phyloP scores from a whole-genome alignment of 2,797 vertebrate species.

The Periparus ater region DNA sequence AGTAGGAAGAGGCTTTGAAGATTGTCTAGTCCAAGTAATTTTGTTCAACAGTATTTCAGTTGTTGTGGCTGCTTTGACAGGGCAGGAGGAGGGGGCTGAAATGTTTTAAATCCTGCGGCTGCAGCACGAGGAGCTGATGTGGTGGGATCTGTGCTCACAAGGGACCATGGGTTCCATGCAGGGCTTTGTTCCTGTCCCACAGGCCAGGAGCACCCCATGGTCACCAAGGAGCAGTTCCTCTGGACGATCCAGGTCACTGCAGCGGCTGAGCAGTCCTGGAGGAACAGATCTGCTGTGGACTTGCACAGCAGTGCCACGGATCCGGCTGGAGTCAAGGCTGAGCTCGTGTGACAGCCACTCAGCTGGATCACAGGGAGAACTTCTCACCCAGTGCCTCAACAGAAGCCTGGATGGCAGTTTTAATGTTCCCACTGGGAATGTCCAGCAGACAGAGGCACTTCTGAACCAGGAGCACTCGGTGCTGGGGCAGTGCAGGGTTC shows the following conservation, averaged over 20 bases:
- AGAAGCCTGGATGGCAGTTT: not conserved
- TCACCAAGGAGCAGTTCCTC: conserved; percentile 65
- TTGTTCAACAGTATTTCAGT: not conserved
- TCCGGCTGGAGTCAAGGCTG: not conserved
- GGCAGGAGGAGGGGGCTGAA: not conserved
- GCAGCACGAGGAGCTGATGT: not conserved
- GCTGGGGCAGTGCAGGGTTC: not conserved
- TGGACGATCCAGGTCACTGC: conserved; percentile 7
- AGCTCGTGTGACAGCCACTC: not conserved
- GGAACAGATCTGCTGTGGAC: not conserved
- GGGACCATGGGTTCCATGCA: fast-evolving
- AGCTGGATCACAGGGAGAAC: not conserved
- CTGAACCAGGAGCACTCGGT: not conserved
- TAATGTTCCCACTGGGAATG: not conserved
- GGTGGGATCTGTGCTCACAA: not conserved
- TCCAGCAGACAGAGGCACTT: not conserved
- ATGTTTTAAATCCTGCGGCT: not conserved
- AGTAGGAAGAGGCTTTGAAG: not conserved
- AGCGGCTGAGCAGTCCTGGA: conserved; percentile 56
- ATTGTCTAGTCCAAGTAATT: not conserved
- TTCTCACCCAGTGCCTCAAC: not conserved
- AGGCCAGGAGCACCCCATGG: conserved; percentile 44
- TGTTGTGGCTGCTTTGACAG: not conserved
- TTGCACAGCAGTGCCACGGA: not conserved
- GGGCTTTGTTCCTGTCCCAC: not conserved